phyloP scores from a whole-genome alignment of 2,888 invertebrate genomes.

The Rhingia campestris region DNA sequence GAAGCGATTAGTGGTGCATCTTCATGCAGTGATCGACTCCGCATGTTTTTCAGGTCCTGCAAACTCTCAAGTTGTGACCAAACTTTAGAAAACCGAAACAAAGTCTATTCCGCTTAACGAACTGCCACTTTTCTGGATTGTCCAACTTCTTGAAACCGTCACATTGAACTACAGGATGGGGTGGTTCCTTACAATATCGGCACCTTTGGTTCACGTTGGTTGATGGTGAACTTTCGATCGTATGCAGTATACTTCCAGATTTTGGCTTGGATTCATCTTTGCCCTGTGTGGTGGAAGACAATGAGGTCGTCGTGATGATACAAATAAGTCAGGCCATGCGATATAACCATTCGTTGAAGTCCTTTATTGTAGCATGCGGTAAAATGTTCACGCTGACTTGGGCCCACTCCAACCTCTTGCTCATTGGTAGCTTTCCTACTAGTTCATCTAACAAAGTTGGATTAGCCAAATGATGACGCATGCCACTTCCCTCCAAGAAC shows the following conservation, averaged over 20 bases:
- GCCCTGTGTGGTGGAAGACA: neutral
- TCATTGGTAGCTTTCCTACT: constrained; percentile 60
- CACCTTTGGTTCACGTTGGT: neutral
- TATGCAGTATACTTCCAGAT: constrained; percentile 3
- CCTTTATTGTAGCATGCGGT: constrained; percentile 31
- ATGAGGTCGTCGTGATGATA: constrained; percentile 1
- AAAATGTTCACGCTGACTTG: constrained; percentile 2
- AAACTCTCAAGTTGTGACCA: neutral
- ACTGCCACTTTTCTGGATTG: constrained; percentile 11
- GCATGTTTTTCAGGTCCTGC: neutral
- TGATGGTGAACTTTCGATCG: neutral
- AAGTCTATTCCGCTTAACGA: neutral
- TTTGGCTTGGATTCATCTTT: neutral
- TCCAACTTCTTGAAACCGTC: neutral
- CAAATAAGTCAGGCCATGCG: constrained; percentile 59
- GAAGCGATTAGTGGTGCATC: constrained; percentile 18
- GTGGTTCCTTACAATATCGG: neutral
- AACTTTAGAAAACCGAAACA: constrained; percentile 15
- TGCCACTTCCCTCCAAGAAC: constrained; percentile 12
- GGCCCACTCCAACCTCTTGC: constrained; percentile 51
- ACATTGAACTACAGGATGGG: constrained; percentile 25
- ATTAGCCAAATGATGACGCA: constrained; percentile 42
- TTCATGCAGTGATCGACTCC: constrained; percentile 5
- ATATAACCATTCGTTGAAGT: constrained; percentile 64
- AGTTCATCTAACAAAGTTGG: constrained; percentile 37